Conservation (phyloP, 2,797 vertebrate species). For the Hydrocynus forskahlii region DNA sequence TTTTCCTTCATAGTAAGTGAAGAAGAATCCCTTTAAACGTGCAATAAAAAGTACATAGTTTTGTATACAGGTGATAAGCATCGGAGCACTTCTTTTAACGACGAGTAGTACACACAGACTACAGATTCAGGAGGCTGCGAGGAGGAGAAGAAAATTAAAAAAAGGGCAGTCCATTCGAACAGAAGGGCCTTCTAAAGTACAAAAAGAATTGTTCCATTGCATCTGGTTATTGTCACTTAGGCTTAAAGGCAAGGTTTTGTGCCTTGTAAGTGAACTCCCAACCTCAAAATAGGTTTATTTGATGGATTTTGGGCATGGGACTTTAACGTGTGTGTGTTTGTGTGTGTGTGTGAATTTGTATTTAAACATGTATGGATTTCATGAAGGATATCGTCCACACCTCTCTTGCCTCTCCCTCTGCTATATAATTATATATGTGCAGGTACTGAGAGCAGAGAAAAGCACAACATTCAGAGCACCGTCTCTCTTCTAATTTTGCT, state of each 20-base stretch:
- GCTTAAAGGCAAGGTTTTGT: slow-evolving; percentile 80
- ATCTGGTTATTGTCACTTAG: slow-evolving; percentile 79
- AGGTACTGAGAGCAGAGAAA: slow-evolving; percentile 79
- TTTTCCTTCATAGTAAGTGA: slow-evolving; percentile 83
- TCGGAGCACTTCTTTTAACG: slow-evolving; percentile 92
- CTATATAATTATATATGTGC: slow-evolving; percentile 71
- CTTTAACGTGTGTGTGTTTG: slow-evolving; percentile 46
- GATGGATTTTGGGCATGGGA: slow-evolving; percentile 39
- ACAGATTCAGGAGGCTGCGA: slow-evolving; percentile 87
- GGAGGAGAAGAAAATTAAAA: slow-evolving; percentile 62
- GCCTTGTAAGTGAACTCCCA: slow-evolving; percentile 65
- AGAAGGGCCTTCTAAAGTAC: slow-evolving; percentile 82
- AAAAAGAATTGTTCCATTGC: slow-evolving; percentile 81
- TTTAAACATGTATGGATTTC: slow-evolving; percentile 38
- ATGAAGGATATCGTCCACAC: slow-evolving; percentile 60
- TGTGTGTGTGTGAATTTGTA: slow-evolving; percentile 36
- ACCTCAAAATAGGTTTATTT: slow-evolving; percentile 25
- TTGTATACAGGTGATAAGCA: slow-evolving; percentile 96
- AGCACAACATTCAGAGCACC: slow-evolving; percentile 68
- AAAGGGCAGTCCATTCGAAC: slow-evolving; percentile 78
- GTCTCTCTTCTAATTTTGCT: slow-evolving; percentile 62
- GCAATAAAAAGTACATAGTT: slow-evolving; percentile 95
- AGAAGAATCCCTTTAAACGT: slow-evolving; percentile 92
- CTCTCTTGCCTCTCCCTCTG: slow-evolving; percentile 68
- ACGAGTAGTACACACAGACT: slow-evolving; percentile 96